phyloP scores from a whole-genome alignment of 1,140 invertebrate species.

The Ips nitidus region DNA sequence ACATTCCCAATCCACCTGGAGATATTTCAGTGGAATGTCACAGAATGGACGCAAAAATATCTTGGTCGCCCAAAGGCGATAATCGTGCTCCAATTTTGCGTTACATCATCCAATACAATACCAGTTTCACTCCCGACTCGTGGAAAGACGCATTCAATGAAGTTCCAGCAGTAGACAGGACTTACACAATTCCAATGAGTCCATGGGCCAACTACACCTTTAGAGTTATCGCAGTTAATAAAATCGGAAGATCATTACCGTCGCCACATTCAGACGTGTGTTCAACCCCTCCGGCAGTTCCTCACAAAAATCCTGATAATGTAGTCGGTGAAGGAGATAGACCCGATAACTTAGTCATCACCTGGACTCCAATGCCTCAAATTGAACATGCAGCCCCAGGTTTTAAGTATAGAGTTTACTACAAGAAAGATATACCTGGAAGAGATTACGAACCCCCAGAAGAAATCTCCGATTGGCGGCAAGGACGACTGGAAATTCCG shows the following conservation, averaged over 20 bases:
- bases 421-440: constrained; percentile 77
- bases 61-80: constrained; percentile 88
- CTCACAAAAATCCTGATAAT: constrained; percentile 93
- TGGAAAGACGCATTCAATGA: constrained; percentile 80
- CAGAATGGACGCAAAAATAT: constrained; percentile 69
- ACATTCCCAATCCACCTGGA: constrained; percentile 85
- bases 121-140: constrained; percentile 87
- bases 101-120: constrained; percentile 93
- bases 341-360: constrained; percentile 89
- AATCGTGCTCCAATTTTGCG: constrained; percentile 92
- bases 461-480: constrained; percentile 78
- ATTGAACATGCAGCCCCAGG: constrained; percentile 95
- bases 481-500: constrained; percentile 65
- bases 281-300: constrained; percentile 84
- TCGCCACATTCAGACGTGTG: constrained; percentile 82
- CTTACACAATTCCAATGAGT: constrained; percentile 72
- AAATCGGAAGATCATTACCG: constrained; percentile 86
- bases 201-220: constrained; percentile 98
- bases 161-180: constrained; percentile 78
- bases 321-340: constrained; percentile 86
- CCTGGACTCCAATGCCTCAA: constrained; percentile 92
- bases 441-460: constrained; percentile 67
- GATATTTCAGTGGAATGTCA: constrained; percentile 64
- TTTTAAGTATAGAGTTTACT: constrained; percentile 90
- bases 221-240: constrained; percentile 89